phyloP scores from a whole-genome alignment of 2,113 vertebrate species.

The rat (Rattus norvegicus) region DNA sequence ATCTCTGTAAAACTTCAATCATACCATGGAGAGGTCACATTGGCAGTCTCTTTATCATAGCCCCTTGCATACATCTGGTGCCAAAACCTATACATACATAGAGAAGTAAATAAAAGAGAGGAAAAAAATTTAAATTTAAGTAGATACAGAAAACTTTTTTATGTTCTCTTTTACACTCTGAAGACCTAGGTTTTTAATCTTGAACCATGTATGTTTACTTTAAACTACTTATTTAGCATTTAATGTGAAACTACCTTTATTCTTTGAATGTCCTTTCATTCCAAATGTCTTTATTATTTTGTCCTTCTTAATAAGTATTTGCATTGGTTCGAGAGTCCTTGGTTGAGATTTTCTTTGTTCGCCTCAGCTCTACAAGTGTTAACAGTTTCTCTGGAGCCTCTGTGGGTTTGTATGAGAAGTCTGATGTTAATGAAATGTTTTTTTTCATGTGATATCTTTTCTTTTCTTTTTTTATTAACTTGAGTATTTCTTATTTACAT shows the following conservation, averaged over 20 bases:
- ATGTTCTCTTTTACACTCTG: not conserved
- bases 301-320: not conserved
- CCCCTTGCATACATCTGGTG: not conserved
- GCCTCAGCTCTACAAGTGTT: not conserved
- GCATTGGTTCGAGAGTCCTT: not conserved
- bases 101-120: not conserved
- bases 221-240: constrained; percentile 4
- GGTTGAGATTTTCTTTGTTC: not conserved
- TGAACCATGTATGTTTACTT: not conserved
- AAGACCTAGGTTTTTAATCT: not conserved
- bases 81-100: not conserved
- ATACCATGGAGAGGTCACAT: not conserved
- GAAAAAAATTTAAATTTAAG: not conserved
- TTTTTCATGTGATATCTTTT: too few species aligned
- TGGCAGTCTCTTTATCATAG: not conserved
- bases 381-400: not conserved
- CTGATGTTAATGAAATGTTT: not conserved
- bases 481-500: too few species aligned
- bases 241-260: not conserved
- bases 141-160: not conserved
- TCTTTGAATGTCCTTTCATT: not conserved
- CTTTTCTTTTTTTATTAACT: too few species aligned
- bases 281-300: constrained; percentile 23
- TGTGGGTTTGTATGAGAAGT: constrained; percentile 12
- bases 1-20: not conserved